Conservation (phyloP, 2,888 invertebrate genomes). For the Drosophila antonietae region DNA sequence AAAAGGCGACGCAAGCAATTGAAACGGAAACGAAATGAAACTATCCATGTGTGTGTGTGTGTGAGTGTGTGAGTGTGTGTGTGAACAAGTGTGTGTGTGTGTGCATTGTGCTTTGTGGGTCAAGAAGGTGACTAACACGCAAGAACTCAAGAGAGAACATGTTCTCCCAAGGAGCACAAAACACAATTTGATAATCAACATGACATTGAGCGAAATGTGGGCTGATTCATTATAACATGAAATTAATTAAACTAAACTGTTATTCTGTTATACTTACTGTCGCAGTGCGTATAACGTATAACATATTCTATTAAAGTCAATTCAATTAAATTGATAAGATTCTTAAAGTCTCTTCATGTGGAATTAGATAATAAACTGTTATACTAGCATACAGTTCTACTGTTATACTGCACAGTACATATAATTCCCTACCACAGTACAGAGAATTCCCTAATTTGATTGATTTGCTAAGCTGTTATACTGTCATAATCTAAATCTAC, state of each 20-base stretch:
- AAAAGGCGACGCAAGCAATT: constrained; percentile 58
- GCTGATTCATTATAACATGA: background rate
- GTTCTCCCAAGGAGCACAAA: background rate
- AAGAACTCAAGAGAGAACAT: background rate
- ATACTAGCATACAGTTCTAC: background rate
- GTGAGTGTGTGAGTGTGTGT: background rate
- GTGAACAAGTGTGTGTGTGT: background rate
- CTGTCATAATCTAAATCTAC: too few species aligned
- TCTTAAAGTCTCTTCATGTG: background rate
- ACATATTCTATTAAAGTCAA: background rate
- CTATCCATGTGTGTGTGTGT: background rate
- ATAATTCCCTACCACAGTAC: too few species aligned
- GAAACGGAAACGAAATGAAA: constrained; percentile 31
- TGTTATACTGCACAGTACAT: background rate
- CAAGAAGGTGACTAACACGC: constrained; percentile 27
- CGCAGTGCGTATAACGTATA: too few species aligned
- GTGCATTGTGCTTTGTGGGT: constrained; percentile 31
- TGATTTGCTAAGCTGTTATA: background rate
- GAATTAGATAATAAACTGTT: background rate
- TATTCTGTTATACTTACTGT: background rate
- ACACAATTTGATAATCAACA: constrained; percentile 2
- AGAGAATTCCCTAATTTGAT: too few species aligned
- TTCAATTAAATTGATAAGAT: background rate
- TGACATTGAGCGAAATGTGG: background rate
- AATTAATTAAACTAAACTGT: constrained; percentile 2